These are phyloP conservation scores for Malurus cyaneus DNA, from an alignment of 2,113 vertebrate genomes.

Conservation along the genomic window DNA sequence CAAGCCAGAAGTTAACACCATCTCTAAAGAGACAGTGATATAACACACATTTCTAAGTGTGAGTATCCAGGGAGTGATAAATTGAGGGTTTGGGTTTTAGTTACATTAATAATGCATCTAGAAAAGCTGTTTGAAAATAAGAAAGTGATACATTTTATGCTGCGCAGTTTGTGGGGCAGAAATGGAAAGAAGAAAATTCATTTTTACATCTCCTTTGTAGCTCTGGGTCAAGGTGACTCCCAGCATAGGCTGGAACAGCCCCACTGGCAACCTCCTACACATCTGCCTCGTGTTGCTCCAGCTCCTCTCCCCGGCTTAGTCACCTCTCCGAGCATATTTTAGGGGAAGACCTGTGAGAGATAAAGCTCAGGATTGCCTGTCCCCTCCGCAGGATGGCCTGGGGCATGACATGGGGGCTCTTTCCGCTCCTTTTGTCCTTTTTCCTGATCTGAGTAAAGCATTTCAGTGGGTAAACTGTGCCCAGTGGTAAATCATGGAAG, in stretches of 20 bases:
- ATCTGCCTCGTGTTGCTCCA: not conserved
- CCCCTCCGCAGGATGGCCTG: not conserved
- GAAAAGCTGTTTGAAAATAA: conserved; percentile 48
- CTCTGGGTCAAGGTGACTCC: conserved; percentile 35
- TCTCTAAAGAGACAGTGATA: conserved; percentile 49
- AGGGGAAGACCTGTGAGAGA: not conserved
- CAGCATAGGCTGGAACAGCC: not conserved
- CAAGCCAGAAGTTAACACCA: conserved; percentile 45
- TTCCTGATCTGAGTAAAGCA: not conserved
- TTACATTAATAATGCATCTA: conserved; percentile 61
- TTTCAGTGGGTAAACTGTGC: not conserved
- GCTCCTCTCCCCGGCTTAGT: conserved; percentile 27
- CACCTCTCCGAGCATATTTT: not conserved
- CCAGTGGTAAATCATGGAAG: not conserved
- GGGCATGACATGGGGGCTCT: not conserved
- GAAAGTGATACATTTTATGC: conserved; percentile 38
- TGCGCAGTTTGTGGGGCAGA: not conserved
- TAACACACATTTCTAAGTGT: not conserved
- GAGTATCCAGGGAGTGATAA: conserved; percentile 48
- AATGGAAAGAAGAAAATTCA: conserved; percentile 34
- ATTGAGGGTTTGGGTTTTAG: conserved; percentile 48
- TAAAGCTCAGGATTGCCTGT: not conserved
- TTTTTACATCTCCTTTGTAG: not conserved
- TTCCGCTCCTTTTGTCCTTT: not conserved
- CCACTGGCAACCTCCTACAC: conserved; percentile 43